Evolutionary conservation across 2,888 invertebrate genomes (phyloP), one percentile per base, ranked within the genome.

Genomic region (Liopterus haemorrhoidalis): DNA sequence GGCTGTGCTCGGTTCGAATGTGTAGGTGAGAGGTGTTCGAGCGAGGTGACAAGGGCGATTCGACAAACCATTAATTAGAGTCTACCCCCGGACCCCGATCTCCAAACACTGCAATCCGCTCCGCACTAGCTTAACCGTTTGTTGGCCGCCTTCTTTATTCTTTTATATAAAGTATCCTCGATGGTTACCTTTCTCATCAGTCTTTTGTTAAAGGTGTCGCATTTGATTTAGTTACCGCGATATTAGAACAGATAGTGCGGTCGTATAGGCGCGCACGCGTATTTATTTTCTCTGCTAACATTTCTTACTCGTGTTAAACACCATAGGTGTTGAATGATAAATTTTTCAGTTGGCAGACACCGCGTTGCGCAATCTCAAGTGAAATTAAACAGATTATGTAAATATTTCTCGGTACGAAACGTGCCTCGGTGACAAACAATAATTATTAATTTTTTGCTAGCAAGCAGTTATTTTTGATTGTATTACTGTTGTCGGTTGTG

Each of bases 71-170:
- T 31, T 5, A n/a, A n/a, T n/a, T n/a, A n/a, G n/a, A n/a, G n/a
- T n/a, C n/a, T n/a, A n/a, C n/a, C n/a, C n/a, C n/a, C n/a, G n/a
- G n/a, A n/a, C n/a, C n/a, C n/a, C n/a, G n/a, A n/a, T n/a, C n/a
- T n/a, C n/a, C n/a, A n/a, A n/a, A n/a, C n/a, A n/a, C n/a, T n/a
- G n/a, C n/a, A n/a, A n/a, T n/a, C 33, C 18, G 6, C 21, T 15
- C 31, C 31, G 9, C 16, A 20, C 11, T 9, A 18, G 12, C 20
- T 18, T 20, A 20, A 14, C 6, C 16, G 16, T 19, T 41, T 33
- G 41, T 42, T 36, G n/a, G 36, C 43, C 36, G 37, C 28, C 14
- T 11, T 21, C 43, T 43, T 37, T 43, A 36, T 43, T 36, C 37
- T 43, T 37, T 43, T 43, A 36, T 43, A 43, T 18, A 28, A n/a